Evolutionary conservation across 2,797 vertebrate genomes (phyloP), one percentile per base, ranked within the genome.

Genomic region (Orientallactaga sibirica): DNA sequence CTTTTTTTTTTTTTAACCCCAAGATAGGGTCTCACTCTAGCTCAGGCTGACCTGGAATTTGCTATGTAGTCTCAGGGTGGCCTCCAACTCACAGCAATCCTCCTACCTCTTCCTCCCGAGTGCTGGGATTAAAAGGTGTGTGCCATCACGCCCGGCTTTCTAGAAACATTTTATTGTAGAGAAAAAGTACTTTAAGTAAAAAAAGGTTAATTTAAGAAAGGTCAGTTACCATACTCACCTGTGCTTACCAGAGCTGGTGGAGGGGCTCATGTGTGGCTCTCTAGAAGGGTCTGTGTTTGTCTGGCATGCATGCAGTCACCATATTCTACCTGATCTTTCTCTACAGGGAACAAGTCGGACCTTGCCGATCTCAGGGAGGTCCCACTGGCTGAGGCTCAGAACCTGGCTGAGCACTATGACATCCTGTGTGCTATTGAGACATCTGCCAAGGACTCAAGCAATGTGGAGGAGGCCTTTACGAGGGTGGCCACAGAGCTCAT

Each of bases 401-500:
- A 95, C 82, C 97, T 99, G 97, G 98, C 98, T 16, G 97, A 98
- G 92, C 98, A 94, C 91, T 98, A 99, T 1, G 99, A 99, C 86
- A 98, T 99, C 97, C 97, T 98, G 92, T 98, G 98, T 87, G 98
- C 98, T 97, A 98, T 99, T 27, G 99, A 99, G 97, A 99, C 99
- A 0, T 99, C 99, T 0, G 99, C 99, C 0, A 99, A 99, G 86
- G 98, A 99, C 97, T 98, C 99, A 43, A 99, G 98, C 98, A 99
- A 99, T 0, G 99, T 99, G 97, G 99, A 99, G 61, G 98, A 99
- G 95, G 99, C 99, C n/a, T 99, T 99, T 96, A 96, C 98, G 94
- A 98, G 98, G 97, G 98, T 99, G 98, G 98, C 98, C 48, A 98
- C 98, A 0, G 99, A 99, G 97, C 98, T 99, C 75, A 99, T 99